These are phyloP conservation scores for Ophiodon elongatus DNA, from an alignment of 2,113 vertebrate genomes.

Conservation along the genomic window DNA sequence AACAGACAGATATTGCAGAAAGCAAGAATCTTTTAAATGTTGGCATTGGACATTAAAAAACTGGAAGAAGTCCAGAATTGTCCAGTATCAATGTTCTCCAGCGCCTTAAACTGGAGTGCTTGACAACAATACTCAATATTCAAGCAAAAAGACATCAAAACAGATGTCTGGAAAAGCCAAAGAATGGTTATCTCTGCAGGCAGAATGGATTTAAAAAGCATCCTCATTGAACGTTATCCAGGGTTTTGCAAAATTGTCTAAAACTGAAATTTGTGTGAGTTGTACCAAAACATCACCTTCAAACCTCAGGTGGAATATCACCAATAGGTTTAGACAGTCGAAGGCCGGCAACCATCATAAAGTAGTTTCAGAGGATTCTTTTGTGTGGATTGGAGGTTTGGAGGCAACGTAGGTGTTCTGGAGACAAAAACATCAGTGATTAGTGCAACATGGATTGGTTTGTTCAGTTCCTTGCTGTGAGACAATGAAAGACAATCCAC, in stretches of 20 bases:
- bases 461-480: not conserved
- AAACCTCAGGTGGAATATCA: not conserved
- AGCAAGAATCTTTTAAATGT: not conserved
- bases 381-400: not conserved
- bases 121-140: not conserved
- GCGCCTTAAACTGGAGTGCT: not conserved
- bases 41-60: not conserved
- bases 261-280: not conserved
- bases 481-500: not conserved
- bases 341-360: not conserved
- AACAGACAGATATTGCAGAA: not conserved
- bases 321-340: not conserved
- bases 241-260: not conserved
- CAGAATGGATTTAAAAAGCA: not conserved
- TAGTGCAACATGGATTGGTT: not conserved
- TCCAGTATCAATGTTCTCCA: not conserved
- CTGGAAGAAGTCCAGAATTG: not conserved
- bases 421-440: not conserved
- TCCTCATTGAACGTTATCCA: not conserved
- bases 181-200: too few relatives aligned
- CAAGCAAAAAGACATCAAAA: not conserved
- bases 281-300: not conserved
- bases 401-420: not conserved
- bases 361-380: not conserved
- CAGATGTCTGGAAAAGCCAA: not conserved